A percentile compares a stretch with the other conserved stretches of the same genome.
These are phyloP conservation scores for Drosophila lutescens DNA, from an alignment of 2,888 invertebrate genomes.

Conservation along the genomic window DNA sequence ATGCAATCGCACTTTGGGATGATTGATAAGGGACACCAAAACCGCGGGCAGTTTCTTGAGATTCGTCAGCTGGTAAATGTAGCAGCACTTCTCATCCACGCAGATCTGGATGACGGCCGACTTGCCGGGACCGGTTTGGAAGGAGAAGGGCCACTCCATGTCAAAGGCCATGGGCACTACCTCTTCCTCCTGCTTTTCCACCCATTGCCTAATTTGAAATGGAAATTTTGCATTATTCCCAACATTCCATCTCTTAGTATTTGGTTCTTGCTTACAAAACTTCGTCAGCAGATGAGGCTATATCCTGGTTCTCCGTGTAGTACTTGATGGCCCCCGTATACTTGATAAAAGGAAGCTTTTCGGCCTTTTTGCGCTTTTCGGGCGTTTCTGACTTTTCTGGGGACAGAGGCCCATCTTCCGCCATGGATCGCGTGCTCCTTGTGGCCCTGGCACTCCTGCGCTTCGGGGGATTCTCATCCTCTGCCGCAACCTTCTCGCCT, in stretches of 20 bases:
- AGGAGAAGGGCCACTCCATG: constrained; percentile 88
- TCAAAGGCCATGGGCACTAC: constrained; percentile 87
- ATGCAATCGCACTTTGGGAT: constrained; percentile 86
- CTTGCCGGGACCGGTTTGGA: constrained; percentile 86
- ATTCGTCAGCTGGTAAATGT: constrained; percentile 86
- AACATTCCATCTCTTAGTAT: not conserved
- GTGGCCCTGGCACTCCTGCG: constrained; percentile 77
- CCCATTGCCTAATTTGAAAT: constrained; percentile 72
- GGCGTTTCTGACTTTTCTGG: constrained; percentile 58
- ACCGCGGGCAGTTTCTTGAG: constrained; percentile 86
- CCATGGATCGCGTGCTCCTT: constrained; percentile 72
- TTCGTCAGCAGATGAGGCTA: constrained; percentile 85
- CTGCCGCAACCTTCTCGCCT: constrained; percentile 51
- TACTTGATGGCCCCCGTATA: constrained; percentile 82
- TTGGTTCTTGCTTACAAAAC: constrained; percentile 82
- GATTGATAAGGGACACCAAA: constrained; percentile 85
- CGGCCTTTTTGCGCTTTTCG: constrained; percentile 49
- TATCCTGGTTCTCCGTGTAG: constrained; percentile 83
- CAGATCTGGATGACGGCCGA: constrained; percentile 88
- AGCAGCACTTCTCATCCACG: constrained; percentile 85
- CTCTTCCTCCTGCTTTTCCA: constrained; percentile 76
- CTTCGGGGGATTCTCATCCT: constrained; percentile 77
- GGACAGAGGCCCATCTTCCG: constrained; percentile 61
- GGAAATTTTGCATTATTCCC: not conserved
- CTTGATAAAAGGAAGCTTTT: constrained; percentile 75